Conservation (phyloP, 1,140 invertebrate genomes). For the Cheumatopsyche charites region DNA sequence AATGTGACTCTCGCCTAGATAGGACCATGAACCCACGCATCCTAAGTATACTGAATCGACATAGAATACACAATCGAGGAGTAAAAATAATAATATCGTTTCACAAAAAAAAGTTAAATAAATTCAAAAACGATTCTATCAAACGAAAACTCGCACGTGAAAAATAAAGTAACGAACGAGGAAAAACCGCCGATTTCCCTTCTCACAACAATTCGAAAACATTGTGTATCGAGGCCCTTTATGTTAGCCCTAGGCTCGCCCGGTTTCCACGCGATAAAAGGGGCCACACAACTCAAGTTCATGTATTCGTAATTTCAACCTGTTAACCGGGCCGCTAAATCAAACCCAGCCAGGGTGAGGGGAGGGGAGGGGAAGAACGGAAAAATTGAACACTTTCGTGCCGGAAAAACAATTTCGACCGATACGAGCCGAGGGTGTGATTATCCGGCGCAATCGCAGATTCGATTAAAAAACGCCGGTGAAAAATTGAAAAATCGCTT, state of each 20-base stretch:
- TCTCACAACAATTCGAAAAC: constrained; percentile 1
- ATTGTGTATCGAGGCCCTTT: not conserved
- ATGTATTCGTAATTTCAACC: constrained; percentile 14
- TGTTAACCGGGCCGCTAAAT: constrained; percentile 18
- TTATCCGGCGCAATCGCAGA: not conserved
- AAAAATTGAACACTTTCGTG: constrained; percentile 8
- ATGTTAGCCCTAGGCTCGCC: constrained; percentile 7
- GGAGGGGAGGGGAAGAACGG: not conserved
- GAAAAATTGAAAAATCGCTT: not conserved
- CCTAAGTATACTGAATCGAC: too few species aligned
- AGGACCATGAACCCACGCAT: too few species aligned
- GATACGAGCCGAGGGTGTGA: not conserved
- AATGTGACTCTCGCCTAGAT: too few species aligned
- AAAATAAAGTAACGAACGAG: too few species aligned
- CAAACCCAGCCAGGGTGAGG: not conserved
- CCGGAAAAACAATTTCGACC: constrained; percentile 9
- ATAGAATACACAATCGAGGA: too few species aligned
- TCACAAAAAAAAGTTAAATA: too few species aligned
- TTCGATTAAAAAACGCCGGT: not conserved
- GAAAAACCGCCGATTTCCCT: too few species aligned
- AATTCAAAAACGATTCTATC: too few species aligned
- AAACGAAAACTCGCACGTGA: too few species aligned
- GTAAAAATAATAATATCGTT: too few species aligned
- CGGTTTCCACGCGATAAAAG: constrained; percentile 18
- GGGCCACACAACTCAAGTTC: not conserved